Percentiles rank a stretch among this genome's conserved stretches.
Evolutionary conservation across 2,113 vertebrate genomes (phyloP).

Genomic region (Eulacestoma nigropectus): DNA sequence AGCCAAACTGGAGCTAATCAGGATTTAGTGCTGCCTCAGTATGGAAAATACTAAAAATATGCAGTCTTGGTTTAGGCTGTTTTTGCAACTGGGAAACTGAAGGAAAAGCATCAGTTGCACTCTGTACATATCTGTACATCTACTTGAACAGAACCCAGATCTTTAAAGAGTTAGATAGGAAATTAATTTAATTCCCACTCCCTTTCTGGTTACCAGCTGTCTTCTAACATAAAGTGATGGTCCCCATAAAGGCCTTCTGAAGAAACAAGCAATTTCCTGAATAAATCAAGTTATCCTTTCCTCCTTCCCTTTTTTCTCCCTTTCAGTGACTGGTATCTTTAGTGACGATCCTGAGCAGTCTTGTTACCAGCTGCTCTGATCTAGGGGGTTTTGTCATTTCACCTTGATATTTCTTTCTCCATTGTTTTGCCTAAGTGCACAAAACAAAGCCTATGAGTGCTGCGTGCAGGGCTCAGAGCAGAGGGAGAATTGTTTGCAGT

Average conservation of each 20-base stretch:
- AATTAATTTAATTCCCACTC: slow-evolving; percentile 62
- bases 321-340: slow-evolving; percentile 33
- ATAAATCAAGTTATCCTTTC: slow-evolving; percentile 54
- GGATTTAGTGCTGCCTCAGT: background rate
- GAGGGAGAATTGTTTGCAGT: background rate
- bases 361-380: slow-evolving; percentile 53
- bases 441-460: background rate
- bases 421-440: background rate
- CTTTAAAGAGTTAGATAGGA: slow-evolving; percentile 64
- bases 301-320: slow-evolving; percentile 36
- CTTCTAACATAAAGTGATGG: slow-evolving; percentile 38
- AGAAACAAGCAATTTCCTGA: slow-evolving; percentile 64
- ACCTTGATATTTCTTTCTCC: slow-evolving; percentile 53
- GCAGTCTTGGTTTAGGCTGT: background rate
- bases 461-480: background rate
- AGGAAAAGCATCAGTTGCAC: background rate
- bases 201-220: slow-evolving; percentile 67
- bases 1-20: background rate
- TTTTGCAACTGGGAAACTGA: background rate
- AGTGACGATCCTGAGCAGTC: slow-evolving; percentile 23
- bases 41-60: background rate
- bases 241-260: slow-evolving; percentile 54
- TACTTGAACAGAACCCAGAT: slow-evolving; percentile 37
- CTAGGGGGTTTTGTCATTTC: background rate
- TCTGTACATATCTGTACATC: background rate